Evolutionary conservation across 2,888 invertebrate genomes (phyloP).

Genomic region (Cecidostiba fungosa): DNA sequence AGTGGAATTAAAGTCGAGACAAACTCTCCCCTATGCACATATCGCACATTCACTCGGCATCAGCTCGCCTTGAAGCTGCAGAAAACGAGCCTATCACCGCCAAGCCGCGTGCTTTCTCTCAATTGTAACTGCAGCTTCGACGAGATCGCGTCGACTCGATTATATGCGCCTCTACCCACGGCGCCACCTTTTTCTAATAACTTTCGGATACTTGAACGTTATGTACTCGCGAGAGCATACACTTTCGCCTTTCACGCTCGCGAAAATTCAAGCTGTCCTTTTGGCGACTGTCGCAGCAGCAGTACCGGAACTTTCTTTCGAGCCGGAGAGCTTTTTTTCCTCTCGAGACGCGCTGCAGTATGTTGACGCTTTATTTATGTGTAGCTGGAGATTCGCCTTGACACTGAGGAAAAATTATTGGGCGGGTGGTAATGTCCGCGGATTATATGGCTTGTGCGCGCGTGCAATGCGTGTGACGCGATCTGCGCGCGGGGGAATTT

Average conservation of each 20-base stretch:
- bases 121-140: background rate
- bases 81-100: background rate
- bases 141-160: conserved; percentile 25
- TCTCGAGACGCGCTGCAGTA: background rate
- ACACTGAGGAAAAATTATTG: conserved; percentile 19
- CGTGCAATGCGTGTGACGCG: too few species aligned
- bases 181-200: conserved; percentile 36
- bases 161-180: background rate
- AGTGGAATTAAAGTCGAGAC: background rate
- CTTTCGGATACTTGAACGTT: conserved; percentile 11
- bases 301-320: conserved; percentile 39
- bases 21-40: background rate
- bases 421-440: background rate
- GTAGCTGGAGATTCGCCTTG: background rate
- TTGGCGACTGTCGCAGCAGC: background rate
- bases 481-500: background rate
- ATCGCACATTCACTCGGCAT: background rate
- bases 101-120: conserved; percentile 28
- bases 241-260: conserved; percentile 47
- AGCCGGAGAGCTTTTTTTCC: background rate
- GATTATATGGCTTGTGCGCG: background rate
- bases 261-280: conserved; percentile 13
- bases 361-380: too few species aligned
- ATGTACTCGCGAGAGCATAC: background rate
- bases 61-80: background rate